Evolutionary conservation across 2,113 vertebrate species (phyloP), one percentile per base, ranked within the genome.

Genomic region (Saguinus imperator): DNA sequence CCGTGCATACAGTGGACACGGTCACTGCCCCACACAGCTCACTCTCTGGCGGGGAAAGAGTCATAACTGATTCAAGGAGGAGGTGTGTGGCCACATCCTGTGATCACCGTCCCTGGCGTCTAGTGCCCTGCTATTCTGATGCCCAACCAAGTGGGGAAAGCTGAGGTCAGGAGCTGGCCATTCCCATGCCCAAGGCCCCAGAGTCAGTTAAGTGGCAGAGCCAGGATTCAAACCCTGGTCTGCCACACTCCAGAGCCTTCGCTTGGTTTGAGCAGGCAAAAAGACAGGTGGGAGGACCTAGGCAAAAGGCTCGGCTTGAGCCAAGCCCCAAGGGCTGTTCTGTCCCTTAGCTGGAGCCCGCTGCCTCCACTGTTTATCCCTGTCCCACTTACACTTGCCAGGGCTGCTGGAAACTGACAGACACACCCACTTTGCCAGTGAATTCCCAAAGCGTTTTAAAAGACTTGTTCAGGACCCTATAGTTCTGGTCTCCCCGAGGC

Each of bases 11-110:
- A 1, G 1, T 57, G 23, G 45, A 29, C 13, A 5, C 50, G 29
- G 25, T n/a, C 45, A 20, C 79, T 72, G 40, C 25, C 40, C 43
- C 32, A 3, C 37, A 10, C 76, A 21, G 17, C 86, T 93, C 13
- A 0, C 8, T 0, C 0, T 4, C 0, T 23, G 16, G 18, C 25
- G 35, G 52, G 3, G 40, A 55, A 17, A 55, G 64, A 58, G 29
- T 52, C 1, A 0, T 64, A 21, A 17, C 70, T 40, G 29, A 55
- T 32, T 66, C 9, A 32, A 55, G 57, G n/a, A 55, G 57, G 40
- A 55, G 20, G 32, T 10, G 16, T 5, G 3, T 16, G 35, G 48
- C 35, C 68, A 6, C 8, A 0, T 25, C 13, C 32, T 32, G n/a
- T 75, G 80, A 45, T 25, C 76, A 27, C 25, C 17, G 9, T 4